A percentile compares a stretch with the other conserved stretches of the same genome.
These are phyloP conservation scores for Onychostoma macrolepis DNA, from an alignment of 2,113 vertebrate genomes.

Conservation along the genomic window DNA sequence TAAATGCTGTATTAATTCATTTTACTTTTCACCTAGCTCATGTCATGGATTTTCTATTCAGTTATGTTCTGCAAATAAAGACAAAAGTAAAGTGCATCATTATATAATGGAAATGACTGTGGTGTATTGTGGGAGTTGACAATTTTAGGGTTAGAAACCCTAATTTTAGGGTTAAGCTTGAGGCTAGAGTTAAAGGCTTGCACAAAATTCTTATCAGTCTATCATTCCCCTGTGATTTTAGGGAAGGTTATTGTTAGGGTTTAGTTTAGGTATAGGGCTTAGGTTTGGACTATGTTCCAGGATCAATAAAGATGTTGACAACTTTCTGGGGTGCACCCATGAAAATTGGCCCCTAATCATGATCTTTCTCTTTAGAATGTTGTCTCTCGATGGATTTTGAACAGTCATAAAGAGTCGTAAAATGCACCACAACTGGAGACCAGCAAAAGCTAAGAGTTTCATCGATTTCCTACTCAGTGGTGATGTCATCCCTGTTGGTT, in stretches of 20 bases:
- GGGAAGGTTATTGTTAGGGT: too few relatives aligned
- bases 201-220: too few relatives aligned
- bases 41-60: too few relatives aligned
- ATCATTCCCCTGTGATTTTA: too few relatives aligned
- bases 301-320: not conserved
- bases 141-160: too few relatives aligned
- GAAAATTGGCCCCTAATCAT: not conserved
- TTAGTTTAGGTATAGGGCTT: too few relatives aligned
- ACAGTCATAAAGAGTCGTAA: not conserved
- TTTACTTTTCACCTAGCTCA: too few relatives aligned
- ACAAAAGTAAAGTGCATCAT: not conserved
- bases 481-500: constrained; percentile 53
- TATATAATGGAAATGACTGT: not conserved
- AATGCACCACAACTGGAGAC: constrained; percentile 18
- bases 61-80: not conserved
- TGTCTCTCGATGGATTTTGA: not conserved
- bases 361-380: not conserved
- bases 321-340: not conserved
- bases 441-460: constrained; percentile 37
- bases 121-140: too few relatives aligned
- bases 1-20: too few relatives aligned
- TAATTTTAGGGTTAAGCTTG: too few relatives aligned
- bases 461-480: constrained; percentile 47
- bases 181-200: too few relatives aligned
- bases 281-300: not conserved